Conservation (phyloP, 2,113 vertebrate species). For the Mirza zaza region DNA sequence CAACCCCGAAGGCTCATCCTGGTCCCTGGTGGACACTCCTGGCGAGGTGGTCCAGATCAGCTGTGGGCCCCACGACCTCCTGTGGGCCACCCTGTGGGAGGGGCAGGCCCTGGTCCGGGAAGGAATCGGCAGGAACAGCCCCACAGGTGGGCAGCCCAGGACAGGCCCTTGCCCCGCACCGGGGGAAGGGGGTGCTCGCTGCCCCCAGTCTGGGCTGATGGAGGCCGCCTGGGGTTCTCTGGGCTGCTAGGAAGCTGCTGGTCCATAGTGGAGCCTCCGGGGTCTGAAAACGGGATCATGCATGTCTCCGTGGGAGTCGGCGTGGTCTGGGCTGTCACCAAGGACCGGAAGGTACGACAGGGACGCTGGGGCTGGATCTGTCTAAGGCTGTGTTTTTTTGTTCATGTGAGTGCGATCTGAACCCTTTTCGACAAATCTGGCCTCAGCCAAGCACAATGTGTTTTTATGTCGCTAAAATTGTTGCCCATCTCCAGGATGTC, state of each 20-base stretch:
- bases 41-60: constrained; percentile 97
- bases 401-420: not conserved
- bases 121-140: constrained; percentile 92
- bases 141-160: constrained; percentile 86
- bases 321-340: constrained; percentile 96
- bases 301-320: constrained; percentile 92
- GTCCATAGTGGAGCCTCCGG: constrained; percentile 93
- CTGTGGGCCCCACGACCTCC: constrained; percentile 93
- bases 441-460: rapidly evolving
- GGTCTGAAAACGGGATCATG: constrained; percentile 89
- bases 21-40: constrained; percentile 90
- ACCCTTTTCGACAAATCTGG: not conserved
- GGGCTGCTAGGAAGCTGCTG: constrained; percentile 86
- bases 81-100: constrained; percentile 98
- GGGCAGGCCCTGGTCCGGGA: constrained; percentile 95
- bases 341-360: constrained; percentile 93
- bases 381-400: not conserved
- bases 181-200: rapidly evolving
- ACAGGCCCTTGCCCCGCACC: rapidly evolving
- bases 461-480: not conserved
- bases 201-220: not conserved
- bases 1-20: constrained; percentile 93
- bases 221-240: constrained; percentile 15
- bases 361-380: not conserved
- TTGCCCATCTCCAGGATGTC: too few relatives aligned